Percentiles rank a stretch among this genome's conserved stretches.
Conservation (phyloP, 2,888 invertebrate genomes). For the Agonopterix arenella region DNA sequence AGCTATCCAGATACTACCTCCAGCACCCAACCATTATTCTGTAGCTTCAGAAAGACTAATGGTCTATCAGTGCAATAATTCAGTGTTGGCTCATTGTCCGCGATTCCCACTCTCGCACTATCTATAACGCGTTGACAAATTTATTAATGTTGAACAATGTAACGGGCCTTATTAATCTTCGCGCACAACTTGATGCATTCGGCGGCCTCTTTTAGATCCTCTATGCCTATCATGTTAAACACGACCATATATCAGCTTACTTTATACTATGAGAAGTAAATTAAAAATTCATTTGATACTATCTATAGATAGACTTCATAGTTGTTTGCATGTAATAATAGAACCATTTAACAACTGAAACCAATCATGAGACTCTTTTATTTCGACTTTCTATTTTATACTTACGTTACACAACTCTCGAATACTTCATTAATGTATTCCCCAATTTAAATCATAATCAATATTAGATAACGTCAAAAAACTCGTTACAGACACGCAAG, state of each 20-base stretch:
- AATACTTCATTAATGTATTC: constrained; percentile 25
- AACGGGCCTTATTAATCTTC: constrained; percentile 56
- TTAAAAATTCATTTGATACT: too few species aligned
- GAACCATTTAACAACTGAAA: constrained; percentile 31
- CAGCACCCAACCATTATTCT: constrained; percentile 52
- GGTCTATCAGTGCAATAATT: constrained; percentile 63
- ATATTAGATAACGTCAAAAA: constrained; percentile 31
- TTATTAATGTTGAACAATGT: constrained; percentile 66
- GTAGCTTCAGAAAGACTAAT: constrained; percentile 67
- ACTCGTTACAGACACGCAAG: constrained; percentile 35
- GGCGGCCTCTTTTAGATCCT: constrained; percentile 13
- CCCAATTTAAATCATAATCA: constrained; percentile 34
- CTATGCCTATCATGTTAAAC: constrained; percentile 5
- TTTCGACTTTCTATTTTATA: constrained; percentile 42
- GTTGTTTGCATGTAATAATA: constrained; percentile 33
- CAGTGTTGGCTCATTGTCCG: constrained; percentile 67
- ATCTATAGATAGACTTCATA: too few species aligned
- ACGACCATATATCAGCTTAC: constrained; percentile 5
- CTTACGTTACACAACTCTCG: constrained; percentile 29
- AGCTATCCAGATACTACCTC: constrained; percentile 33
- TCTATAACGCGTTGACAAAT: constrained; percentile 70
- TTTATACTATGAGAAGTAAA: not conserved
- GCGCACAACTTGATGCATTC: constrained; percentile 49
- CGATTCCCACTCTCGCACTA: constrained; percentile 62
- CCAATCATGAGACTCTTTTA: constrained; percentile 34